Base-by-base conservation (phyloP, 2,797 vertebrate species). In the Cheirogaleus major region DNA sequence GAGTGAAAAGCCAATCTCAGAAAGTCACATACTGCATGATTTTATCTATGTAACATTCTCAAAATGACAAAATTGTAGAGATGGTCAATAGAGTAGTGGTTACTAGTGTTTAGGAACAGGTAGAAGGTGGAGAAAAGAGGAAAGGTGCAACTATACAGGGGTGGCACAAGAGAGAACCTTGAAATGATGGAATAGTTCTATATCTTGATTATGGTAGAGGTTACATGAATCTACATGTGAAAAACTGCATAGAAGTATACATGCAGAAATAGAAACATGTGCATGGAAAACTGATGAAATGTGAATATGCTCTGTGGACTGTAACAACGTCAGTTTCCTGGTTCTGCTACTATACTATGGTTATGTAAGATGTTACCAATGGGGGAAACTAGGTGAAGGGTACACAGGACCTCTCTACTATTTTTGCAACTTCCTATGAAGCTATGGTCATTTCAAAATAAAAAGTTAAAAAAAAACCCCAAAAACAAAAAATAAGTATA, bases 371-470 rank as follows among this genome's bases (percentile, higher is more conserved):
- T 38, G 79, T 50, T 73, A 45, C 57, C 75, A 57, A 11, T 18
- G n/a, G 48, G 15, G 25, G 18, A 41, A 92, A 96, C 7, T 57
- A 25, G 87, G 76, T 52, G 32, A 94, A 88, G 82, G 57, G 52
- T 52, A 50, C 41, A 18, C 7, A 70, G 59, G 41, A 76, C 63
- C 89, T 84, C 61, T 73, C 81, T 43, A 69, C 81, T 55, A 88
- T 94, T 95, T 95, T 63, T 85, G 91, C 55, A 75, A 85, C 45
- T 90, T 94, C 30, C 57, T 80, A 48, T 73, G 80, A 93, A n/a
- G 18, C 38, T 69, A 38, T n/a, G 43, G 45, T 69, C 38, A 78
- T 75, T 95, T 90, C 52, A 90, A 92, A 80, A 83, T 67, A 17
- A 70, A 84, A 94, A 79, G 17, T 70, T 73, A 1, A 25, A 78